Evolutionary conservation across 2,888 invertebrate species (phyloP).

Genomic region (Ichneumon xanthorius): DNA sequence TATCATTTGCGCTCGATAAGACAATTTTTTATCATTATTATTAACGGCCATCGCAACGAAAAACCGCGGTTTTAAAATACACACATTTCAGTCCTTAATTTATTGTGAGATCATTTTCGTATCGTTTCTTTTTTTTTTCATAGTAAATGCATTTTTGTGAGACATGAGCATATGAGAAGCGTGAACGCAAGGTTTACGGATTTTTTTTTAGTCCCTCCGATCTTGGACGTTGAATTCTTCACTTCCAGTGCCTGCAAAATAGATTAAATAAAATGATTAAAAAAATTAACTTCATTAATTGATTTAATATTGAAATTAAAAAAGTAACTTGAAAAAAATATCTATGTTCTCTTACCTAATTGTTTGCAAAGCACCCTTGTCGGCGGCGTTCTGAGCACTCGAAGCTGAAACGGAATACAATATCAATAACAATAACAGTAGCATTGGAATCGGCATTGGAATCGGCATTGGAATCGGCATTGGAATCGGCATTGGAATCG

Average conservation of each 20-base stretch:
- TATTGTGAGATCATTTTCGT: neutral
- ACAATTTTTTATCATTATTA: neutral
- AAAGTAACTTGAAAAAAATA: neutral
- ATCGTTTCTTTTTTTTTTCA: neutral
- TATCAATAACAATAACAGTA: neutral
- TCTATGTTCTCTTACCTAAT: constrained; percentile 50
- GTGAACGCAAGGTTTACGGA: neutral
- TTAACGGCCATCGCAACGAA: neutral
- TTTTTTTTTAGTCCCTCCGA: neutral
- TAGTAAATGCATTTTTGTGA: neutral
- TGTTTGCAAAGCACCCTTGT: constrained; percentile 59
- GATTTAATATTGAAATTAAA: neutral
- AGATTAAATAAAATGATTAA: neutral
- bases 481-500: no score
- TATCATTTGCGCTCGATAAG: constrained; percentile 32
- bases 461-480: neutral
- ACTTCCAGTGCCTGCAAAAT: constrained; percentile 69
- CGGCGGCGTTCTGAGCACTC: constrained; percentile 42
- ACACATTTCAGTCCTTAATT: constrained; percentile 1
- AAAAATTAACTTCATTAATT: neutral
- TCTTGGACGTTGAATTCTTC: constrained; percentile 12
- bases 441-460: no score
- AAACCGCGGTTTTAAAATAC: neutral
- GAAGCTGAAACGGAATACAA: constrained; percentile 55
- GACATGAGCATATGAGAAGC: neutral